Percentiles rank a stretch among this genome's conserved stretches.
Conservation (phyloP, 2,888 invertebrate genomes). For the Torymus tubicola region DNA sequence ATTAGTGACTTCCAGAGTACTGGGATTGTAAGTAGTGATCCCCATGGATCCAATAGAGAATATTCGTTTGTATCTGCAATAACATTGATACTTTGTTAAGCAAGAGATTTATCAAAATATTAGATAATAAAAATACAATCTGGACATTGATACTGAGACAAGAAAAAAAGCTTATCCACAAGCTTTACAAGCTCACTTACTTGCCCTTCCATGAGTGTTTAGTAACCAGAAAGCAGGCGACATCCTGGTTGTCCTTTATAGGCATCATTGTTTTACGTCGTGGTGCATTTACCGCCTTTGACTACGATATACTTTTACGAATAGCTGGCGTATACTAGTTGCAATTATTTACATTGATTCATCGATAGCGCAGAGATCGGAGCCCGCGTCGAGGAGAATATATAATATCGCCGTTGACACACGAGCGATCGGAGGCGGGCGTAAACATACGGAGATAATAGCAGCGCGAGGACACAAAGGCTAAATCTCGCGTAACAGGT, state of each 20-base stretch:
- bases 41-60: slow-evolving; percentile 97
- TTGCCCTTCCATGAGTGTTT: slow-evolving; percentile 99
- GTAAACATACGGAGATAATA: not conserved
- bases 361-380: slow-evolving; percentile 14
- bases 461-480: not conserved
- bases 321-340: slow-evolving; percentile 55
- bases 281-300: slow-evolving; percentile 56
- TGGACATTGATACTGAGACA: too few relatives aligned
- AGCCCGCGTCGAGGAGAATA: too few relatives aligned
- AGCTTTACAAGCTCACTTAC: slow-evolving; percentile 77
- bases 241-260: slow-evolving; percentile 95
- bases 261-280: slow-evolving; percentile 82
- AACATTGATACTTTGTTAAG: too few relatives aligned
- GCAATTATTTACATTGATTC: slow-evolving; percentile 62
- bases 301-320: slow-evolving; percentile 44
- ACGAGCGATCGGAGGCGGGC: not conserved
- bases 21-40: slow-evolving; percentile 98
- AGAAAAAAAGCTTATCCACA: too few relatives aligned
- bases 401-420: too few relatives aligned
- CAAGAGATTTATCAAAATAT: too few relatives aligned
- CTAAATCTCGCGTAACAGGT: not conserved
- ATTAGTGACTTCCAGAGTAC: slow-evolving; percentile 92
- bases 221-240: slow-evolving; percentile 96
- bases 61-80: slow-evolving; percentile 91
- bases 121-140: too few relatives aligned